These are phyloP conservation scores for Salminus brasiliensis DNA, from an alignment of 2,113 vertebrate species.

Conservation along the genomic window DNA sequence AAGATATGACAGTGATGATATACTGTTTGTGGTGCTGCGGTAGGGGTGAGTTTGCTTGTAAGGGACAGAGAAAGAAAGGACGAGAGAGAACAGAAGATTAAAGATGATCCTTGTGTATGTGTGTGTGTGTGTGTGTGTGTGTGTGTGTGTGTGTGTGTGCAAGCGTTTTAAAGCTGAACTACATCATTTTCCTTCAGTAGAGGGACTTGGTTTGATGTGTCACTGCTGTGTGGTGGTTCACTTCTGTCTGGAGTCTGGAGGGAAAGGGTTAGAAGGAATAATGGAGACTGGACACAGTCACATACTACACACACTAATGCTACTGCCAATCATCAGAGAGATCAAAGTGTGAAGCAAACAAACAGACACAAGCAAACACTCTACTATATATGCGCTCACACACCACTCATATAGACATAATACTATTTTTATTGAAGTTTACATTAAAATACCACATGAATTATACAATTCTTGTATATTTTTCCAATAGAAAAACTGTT, in stretches of 20 bases:
- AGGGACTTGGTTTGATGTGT: background rate
- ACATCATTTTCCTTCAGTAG: background rate
- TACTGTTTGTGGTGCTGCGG: no score
- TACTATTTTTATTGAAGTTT: background rate
- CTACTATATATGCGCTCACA: background rate
- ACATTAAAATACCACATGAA: background rate
- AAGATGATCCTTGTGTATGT: background rate
- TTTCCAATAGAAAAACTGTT: background rate
- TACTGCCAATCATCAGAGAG: background rate
- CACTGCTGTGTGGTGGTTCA: background rate
- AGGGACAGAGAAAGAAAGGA: background rate
- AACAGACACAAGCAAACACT: background rate
- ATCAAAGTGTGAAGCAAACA: background rate
- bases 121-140: background rate
- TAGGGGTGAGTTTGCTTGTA: background rate
- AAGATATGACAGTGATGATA: no score
- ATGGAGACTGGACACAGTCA: background rate
- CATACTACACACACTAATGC: background rate
- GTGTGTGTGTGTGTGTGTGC: no score
- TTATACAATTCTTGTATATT: background rate
- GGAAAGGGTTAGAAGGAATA: background rate
- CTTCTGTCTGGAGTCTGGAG: background rate
- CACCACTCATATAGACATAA: background rate
- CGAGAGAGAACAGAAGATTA: background rate
- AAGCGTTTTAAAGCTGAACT: background rate